phyloP scores from a whole-genome alignment of 2,888 invertebrate species.

The Cheiracanthium punctorium region DNA sequence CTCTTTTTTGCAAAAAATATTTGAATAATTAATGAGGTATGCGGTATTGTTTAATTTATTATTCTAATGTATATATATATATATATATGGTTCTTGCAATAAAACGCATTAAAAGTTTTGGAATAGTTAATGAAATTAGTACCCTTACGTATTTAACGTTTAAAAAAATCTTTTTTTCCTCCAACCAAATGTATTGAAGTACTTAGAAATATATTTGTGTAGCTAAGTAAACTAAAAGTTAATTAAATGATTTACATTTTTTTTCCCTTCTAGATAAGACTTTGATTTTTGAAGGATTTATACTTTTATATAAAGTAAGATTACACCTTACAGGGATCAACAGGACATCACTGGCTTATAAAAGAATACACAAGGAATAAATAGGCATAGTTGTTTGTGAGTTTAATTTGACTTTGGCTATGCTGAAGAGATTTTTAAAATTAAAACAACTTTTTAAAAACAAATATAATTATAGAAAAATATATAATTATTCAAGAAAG shows the following conservation, averaged over 20 bases:
- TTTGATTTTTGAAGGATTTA: neutral
- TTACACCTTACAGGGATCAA: no score
- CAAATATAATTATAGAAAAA: no score
- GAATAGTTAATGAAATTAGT: slow-evolving; percentile 8
- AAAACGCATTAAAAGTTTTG: slow-evolving; percentile 10
- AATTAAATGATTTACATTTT: neutral
- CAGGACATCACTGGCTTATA: no score
- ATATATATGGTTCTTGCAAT: neutral
- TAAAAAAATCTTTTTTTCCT: neutral
- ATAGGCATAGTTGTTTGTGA: no score
- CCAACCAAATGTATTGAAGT: neutral
- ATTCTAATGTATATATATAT: neutral
- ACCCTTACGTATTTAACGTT: neutral
- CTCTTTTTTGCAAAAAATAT: neutral
- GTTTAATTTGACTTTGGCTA: no score
- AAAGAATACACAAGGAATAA: no score
- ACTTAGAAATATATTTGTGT: neutral
- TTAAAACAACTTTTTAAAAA: no score
- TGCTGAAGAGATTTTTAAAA: no score
- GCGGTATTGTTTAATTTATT: slow-evolving; percentile 1
- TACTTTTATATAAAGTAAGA: no score
- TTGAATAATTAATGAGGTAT: slow-evolving; percentile 9
- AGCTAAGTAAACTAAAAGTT: neutral
- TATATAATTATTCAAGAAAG: no score
- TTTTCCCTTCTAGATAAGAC: neutral